phyloP scores from a whole-genome alignment of 2,888 invertebrate species.

The Desoria tigrina region DNA sequence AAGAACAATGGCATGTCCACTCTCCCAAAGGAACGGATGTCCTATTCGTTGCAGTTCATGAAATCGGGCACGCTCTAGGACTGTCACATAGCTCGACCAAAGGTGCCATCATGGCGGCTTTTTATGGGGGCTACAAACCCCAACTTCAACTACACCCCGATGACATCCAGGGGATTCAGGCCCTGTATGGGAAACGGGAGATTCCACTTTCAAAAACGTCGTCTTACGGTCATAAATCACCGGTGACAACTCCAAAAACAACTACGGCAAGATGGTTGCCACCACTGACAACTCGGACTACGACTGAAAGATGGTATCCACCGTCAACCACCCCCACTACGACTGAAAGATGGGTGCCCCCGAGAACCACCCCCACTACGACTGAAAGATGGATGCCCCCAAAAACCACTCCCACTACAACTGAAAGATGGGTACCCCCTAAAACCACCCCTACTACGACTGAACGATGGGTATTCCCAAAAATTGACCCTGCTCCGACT shows the following conservation, averaged over 20 bases:
- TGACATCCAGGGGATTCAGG: slow-evolving; percentile 43
- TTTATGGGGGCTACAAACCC: slow-evolving; percentile 42
- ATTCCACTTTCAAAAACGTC: slow-evolving; percentile 4
- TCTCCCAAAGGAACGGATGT: slow-evolving; percentile 57
- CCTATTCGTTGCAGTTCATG: slow-evolving; percentile 60
- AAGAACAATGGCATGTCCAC: slow-evolving; percentile 46
- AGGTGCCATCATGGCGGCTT: slow-evolving; percentile 48
- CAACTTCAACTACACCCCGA: slow-evolving; percentile 45
- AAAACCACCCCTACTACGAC: neutral
- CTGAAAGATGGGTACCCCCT: neutral
- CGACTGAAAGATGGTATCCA: neutral
- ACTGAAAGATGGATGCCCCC: neutral
- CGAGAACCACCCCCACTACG: neutral
- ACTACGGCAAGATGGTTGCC: slow-evolving; percentile 8
- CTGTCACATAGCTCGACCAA: slow-evolving; percentile 39
- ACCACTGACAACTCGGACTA: neutral
- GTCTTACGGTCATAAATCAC: slow-evolving; percentile 1
- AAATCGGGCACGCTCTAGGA: slow-evolving; percentile 59
- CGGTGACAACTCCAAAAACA: slow-evolving; percentile 18
- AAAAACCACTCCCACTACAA: slow-evolving; percentile 1
- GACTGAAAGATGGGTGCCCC: neutral
- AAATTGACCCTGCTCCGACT: neutral
- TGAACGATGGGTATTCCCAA: neutral
- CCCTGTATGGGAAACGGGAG: slow-evolving; percentile 38
- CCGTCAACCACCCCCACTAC: slow-evolving; percentile 1